These are phyloP conservation scores for Nomada flava DNA, from an alignment of 2,888 invertebrate genomes.

Conservation along the genomic window DNA sequence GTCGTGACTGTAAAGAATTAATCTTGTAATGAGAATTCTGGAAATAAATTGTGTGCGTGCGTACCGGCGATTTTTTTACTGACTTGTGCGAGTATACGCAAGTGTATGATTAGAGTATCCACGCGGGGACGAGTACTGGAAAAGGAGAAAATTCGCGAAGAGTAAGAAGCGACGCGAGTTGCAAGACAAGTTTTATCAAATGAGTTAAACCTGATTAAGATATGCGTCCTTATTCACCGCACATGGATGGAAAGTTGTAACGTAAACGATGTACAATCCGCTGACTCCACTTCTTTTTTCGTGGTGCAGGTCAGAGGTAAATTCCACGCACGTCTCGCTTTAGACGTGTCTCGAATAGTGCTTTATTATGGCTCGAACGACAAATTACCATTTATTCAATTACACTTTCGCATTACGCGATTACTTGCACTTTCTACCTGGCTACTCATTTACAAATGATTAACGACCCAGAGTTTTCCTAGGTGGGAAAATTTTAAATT, in stretches of 20 bases:
- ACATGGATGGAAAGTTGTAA: not conserved
- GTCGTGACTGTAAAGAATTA: not conserved
- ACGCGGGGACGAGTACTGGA: not conserved
- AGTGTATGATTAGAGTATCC: no score
- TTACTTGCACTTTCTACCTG: no score
- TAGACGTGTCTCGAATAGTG: slow-evolving; percentile 6
- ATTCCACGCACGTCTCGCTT: not conserved
- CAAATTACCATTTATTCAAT: no score
- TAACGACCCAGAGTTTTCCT: no score
- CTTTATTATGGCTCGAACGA: not conserved
- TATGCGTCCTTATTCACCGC: slow-evolving; percentile 1
- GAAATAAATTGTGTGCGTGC: slow-evolving; percentile 7
- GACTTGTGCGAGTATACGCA: no score
- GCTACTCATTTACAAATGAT: no score
- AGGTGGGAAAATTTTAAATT: no score
- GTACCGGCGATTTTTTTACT: not conserved
- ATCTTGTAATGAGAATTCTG: not conserved
- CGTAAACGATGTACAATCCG: not conserved
- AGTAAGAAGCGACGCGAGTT: not conserved
- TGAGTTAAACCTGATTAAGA: slow-evolving; percentile 8
- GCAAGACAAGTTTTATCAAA: not conserved
- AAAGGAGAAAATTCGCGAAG: not conserved
- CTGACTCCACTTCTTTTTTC: not conserved
- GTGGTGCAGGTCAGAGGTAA: no score
- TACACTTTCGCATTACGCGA: no score